These are phyloP conservation scores for Catharus minimus DNA, from an alignment of 2,113 vertebrate genomes.

Conservation along the genomic window DNA sequence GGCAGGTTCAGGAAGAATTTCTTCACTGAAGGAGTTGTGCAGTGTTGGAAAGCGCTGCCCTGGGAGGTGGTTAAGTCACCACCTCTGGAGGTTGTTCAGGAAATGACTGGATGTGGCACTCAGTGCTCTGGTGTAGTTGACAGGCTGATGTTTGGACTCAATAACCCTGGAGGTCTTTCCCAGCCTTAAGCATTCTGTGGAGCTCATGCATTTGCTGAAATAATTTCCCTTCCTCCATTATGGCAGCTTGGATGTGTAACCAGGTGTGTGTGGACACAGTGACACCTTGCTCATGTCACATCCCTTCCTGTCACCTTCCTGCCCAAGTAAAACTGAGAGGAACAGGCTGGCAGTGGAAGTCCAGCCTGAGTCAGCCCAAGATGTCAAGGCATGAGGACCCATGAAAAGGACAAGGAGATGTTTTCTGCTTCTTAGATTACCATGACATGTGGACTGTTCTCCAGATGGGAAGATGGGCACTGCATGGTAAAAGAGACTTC, in stretches of 20 bases:
- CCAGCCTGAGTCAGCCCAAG: not conserved
- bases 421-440: not conserved
- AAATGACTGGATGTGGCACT: not conserved
- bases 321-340: not conserved
- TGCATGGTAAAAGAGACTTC: not conserved
- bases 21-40: not conserved
- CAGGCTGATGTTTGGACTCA: fast-evolving
- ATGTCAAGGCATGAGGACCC: not conserved
- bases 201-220: not conserved
- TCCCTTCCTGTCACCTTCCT: not conserved
- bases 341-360: not conserved
- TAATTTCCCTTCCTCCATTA: not conserved
- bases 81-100: not conserved
- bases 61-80: not conserved
- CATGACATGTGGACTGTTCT: not conserved
- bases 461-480: not conserved
- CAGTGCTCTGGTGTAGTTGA: not conserved
- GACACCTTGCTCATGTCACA: not conserved
- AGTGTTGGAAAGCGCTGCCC: not conserved
- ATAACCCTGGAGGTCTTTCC: not conserved
- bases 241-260: not conserved
- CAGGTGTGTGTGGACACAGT: not conserved
- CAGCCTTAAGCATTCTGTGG: not conserved
- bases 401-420: not conserved
- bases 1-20: not conserved